These are phyloP conservation scores for Ditylenchus dipsaci DNA, from an alignment of 1,140 invertebrate species.

Conservation along the genomic window DNA sequence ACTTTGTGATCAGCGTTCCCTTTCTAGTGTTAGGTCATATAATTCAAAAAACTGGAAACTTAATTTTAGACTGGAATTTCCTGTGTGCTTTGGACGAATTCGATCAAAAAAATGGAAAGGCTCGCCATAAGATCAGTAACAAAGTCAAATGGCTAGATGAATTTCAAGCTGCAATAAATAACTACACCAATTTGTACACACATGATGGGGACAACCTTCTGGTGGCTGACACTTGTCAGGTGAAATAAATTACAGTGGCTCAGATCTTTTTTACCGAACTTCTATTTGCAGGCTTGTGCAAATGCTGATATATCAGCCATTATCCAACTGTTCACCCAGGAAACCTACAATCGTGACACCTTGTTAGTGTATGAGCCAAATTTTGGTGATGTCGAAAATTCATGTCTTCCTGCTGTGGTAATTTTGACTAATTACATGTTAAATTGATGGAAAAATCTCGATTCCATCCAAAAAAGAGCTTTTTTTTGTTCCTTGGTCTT, in stretches of 20 bases:
- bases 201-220: too few relatives aligned
- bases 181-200: neutral
- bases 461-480: too few relatives aligned
- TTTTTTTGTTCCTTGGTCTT: too few relatives aligned
- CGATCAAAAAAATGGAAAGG: slow-evolving; percentile 1
- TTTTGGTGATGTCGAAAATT: neutral
- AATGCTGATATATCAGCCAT: neutral
- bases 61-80: slow-evolving; percentile 29
- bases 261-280: too few relatives aligned
- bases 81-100: slow-evolving; percentile 23
- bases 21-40: too few relatives aligned
- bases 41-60: too few relatives aligned
- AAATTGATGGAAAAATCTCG: too few relatives aligned
- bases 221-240: too few relatives aligned
- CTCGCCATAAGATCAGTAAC: neutral
- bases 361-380: neutral
- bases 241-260: too few relatives aligned
- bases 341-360: slow-evolving; percentile 17
- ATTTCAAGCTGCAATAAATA: neutral
- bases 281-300: too few relatives aligned
- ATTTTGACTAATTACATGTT: too few relatives aligned
- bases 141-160: neutral
- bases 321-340: slow-evolving; percentile 11
- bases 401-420: neutral
- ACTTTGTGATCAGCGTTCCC: too few relatives aligned